Evolutionary conservation across 92 coral and sea anemone genomes (phyloP).

Genomic region (Parazoanthus swiftii): DNA sequence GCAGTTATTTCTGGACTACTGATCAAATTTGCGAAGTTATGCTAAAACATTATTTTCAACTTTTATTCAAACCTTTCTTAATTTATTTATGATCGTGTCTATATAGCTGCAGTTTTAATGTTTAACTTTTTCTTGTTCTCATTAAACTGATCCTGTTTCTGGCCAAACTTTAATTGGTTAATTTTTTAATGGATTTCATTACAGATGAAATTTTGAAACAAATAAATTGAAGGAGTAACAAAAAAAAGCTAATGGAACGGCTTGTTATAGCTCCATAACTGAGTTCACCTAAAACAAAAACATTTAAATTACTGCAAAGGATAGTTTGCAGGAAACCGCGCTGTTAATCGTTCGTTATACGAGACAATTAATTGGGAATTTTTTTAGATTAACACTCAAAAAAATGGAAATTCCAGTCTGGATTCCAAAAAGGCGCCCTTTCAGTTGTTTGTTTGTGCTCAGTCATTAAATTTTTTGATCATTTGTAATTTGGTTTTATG

Average conservation of each 20-base stretch:
- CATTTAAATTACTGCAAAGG: background rate
- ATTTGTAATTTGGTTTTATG: background rate
- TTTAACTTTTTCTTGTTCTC: background rate
- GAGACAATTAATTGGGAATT: too few relatives aligned
- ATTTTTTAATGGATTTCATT: too few relatives aligned
- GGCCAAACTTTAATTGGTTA: too few relatives aligned
- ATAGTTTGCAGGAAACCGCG: too few relatives aligned
- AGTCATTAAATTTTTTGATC: background rate
- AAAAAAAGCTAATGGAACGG: too few relatives aligned
- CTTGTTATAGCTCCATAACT: too few relatives aligned
- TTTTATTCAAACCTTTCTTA: background rate
- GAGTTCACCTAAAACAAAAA: background rate
- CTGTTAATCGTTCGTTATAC: too few relatives aligned
- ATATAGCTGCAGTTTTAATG: too few relatives aligned
- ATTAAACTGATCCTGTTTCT: too few relatives aligned
- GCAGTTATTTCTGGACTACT: background rate
- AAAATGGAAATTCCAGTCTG: background rate
- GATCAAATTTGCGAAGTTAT: background rate
- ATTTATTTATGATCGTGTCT: too few relatives aligned
- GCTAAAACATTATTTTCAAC: background rate
- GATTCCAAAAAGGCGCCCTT: background rate
- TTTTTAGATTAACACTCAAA: too few relatives aligned
- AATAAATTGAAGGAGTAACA: background rate
- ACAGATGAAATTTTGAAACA: background rate
- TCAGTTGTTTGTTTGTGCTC: background rate